Evolutionary conservation across 2,113 vertebrate genomes (phyloP).

Genomic region (Leptobrachium ailaonicum): DNA sequence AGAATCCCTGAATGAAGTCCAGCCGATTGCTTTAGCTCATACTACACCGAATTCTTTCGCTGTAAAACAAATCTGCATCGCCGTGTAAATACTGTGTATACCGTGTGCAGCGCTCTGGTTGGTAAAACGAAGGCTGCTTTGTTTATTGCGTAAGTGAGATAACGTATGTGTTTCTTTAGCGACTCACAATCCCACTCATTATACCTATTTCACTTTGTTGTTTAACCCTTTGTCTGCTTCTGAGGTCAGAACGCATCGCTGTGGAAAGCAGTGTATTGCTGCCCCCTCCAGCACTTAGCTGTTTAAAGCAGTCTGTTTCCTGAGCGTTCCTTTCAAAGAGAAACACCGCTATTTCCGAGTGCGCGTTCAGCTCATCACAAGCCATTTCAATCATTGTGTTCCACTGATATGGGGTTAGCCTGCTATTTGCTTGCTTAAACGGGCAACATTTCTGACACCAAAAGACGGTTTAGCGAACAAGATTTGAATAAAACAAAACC

Average conservation of each 20-base stretch:
- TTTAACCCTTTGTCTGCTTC: slow-evolving; percentile 22
- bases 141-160: slow-evolving; percentile 32
- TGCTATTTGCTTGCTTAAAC: too few relatives aligned
- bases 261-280: slow-evolving; percentile 33
- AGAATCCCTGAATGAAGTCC: neutral
- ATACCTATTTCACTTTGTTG: neutral
- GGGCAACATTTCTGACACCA: too few relatives aligned
- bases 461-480: too few relatives aligned
- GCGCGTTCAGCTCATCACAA: too few relatives aligned
- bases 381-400: too few relatives aligned
- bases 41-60: neutral
- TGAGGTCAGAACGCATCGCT: neutral
- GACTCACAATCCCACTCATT: slow-evolving; percentile 18
- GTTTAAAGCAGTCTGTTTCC: slow-evolving; percentile 31
- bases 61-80: neutral
- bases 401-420: too few relatives aligned
- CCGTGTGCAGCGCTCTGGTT: slow-evolving; percentile 16
- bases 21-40: neutral
- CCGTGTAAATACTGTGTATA: slow-evolving; percentile 23
- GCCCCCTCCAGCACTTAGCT: slow-evolving; percentile 34
- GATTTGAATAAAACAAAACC: neutral
- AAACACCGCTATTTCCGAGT: too few relatives aligned
- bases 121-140: slow-evolving; percentile 27
- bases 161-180: slow-evolving; percentile 30
- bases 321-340: neutral